Base-by-base conservation (phyloP, 1,140 invertebrate species). In the Temnothorax nylanderi region DNA sequence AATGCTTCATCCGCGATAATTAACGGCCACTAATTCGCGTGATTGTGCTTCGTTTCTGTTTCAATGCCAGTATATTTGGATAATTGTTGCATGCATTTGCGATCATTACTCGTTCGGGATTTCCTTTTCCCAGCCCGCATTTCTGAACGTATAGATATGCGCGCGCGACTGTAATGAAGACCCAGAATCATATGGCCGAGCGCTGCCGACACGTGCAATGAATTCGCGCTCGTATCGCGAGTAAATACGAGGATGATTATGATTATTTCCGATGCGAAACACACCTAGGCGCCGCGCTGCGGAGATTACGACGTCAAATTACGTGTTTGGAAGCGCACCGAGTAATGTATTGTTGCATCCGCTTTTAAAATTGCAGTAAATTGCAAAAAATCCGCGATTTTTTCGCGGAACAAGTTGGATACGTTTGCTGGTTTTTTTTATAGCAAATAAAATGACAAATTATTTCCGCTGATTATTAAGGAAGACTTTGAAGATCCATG, bases 261-360 rank as follows among this genome's bases (percentile, higher is more conserved):
- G 67, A 74, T 82, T 74, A 74, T 44, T 82, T 47, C 26, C 13
- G 16, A 74, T 74, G 26, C 67, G 37, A 74, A 74, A 56, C 37
- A 47, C 26, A 74, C 37, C 37, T 34, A 71, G n/a, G 5, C 8
- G 26, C 2, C 7, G 7, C 16, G 18, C 26, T n/a, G n/a, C 67
- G 13, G 13, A 72, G 13, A 72, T 72, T 82, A 58, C 37, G 51
- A 21, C 26, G 8, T 67, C 26, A 21, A 80, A 41, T 44, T 37
- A n/a, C 34, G 21, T 16, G 62, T 56, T 56, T 44, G 21, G n/a
- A n/a, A 21, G 7, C 18, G 34, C 16, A 4, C 18, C 6, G 37
- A 51, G 41, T 2, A 13, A 67, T 47, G 26, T 32, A 37, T 41
- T n/a, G 34, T 3, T 26, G n/a, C 51, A 13, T 62, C 51, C 21